Base-by-base conservation (phyloP, 2,797 vertebrate genomes). In the Falco naumanni region DNA sequence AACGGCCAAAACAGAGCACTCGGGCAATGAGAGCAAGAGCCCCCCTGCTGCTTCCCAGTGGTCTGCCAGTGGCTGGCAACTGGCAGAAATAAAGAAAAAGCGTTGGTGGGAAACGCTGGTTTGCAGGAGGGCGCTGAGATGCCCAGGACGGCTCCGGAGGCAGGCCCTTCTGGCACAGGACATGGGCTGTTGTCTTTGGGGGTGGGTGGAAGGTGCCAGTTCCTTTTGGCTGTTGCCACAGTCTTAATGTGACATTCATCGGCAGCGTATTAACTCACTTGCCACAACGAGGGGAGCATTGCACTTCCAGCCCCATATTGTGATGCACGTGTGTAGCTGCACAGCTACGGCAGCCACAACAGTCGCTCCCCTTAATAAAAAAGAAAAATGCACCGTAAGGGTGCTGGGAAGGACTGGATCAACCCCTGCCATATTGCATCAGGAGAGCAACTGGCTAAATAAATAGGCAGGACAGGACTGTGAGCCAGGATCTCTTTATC, bases 1-100 rank as follows among this genome's bases (percentile, higher is more conserved):
- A 84, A 50, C 0, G 0, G 59, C 41, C 76, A 71, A 86, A 86
- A 72, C 13, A 61, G 0, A 0, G 48, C 15, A 8, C 31, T 54
- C 37, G 0, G 4, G 48, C 61, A 72, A 31, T 0, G 16, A 66
- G 25, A 78, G 33, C 61, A 68, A 0, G 0, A 91, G 75, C 4
- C 21, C 47, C 68, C 33, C 10, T 0, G 5, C 4, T 1, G 69
- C 54, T 69, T 76, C 80, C 70, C 83, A 87, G 65, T 37, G 68
- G 70, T 77, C 78, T 71, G 78, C 60, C 60, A 45, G 47, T 2
- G 43, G 61, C 45, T 69, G 74, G 65, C 60, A 78, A 45, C 25
- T 0, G 0, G 29, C 47, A 76, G 57, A 26, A 84, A 65, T 33
- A 69, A 74, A 59, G 53, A 51, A 48, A 33, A 39, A 56, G 31